A percentile compares a stretch with the other conserved stretches of the same genome.
Evolutionary conservation across 2,113 vertebrate genomes (phyloP).

Genomic region (Peromyscus maniculatus): DNA sequence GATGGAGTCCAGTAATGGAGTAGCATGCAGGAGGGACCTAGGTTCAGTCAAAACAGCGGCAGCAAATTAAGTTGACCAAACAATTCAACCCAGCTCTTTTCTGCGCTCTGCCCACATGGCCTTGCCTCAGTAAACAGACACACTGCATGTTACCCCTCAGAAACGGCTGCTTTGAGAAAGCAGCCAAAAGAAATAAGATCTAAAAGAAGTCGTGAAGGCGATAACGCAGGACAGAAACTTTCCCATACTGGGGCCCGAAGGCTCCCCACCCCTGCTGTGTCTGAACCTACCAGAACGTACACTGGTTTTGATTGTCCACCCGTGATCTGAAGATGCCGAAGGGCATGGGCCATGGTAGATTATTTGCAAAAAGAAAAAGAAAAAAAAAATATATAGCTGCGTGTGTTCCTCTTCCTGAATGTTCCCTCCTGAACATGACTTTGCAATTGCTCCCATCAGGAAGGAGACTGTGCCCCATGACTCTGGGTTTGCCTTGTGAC

Average conservation of each 20-base stretch:
- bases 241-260: slow-evolving; percentile 28
- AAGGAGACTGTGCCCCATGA: neutral
- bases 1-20: neutral
- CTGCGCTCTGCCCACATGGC: neutral
- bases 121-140: neutral
- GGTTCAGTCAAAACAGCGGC: neutral
- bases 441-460: neutral
- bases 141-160: neutral
- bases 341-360: slow-evolving; percentile 18
- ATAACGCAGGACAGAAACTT: neutral
- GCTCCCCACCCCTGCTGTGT: slow-evolving; percentile 54
- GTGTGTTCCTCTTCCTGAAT: slow-evolving; percentile 2
- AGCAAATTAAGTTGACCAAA: neutral
- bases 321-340: slow-evolving; percentile 33
- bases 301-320: slow-evolving; percentile 61
- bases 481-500: neutral
- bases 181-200: neutral
- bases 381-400: neutral
- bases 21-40: neutral
- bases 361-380: neutral
- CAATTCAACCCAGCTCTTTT: neutral
- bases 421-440: neutral
- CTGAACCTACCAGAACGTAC: slow-evolving; percentile 45
- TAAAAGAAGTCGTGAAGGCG: slow-evolving; percentile 27
- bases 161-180: slow-evolving; percentile 36